Evolutionary conservation across 2,113 vertebrate species (phyloP).

Genomic region (Laticauda laticaudata): DNA sequence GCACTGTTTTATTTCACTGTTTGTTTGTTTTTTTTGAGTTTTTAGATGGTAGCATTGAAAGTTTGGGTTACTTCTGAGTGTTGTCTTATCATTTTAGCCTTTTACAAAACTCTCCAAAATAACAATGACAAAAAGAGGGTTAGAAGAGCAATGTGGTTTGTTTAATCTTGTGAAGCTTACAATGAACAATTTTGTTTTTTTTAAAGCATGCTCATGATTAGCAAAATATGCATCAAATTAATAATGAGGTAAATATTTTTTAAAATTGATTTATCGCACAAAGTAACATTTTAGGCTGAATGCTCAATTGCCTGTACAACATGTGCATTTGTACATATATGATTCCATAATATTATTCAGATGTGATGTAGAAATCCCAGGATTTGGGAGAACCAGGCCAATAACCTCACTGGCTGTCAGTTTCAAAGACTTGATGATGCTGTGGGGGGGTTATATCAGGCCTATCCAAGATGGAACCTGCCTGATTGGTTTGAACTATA

Average conservation of each 20-base stretch:
- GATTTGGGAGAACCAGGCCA: background rate
- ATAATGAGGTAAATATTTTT: background rate
- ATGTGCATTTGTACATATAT: background rate
- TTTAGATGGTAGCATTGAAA: background rate
- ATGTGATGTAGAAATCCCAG: background rate
- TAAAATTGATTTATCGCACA: background rate
- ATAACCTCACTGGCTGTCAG: background rate
- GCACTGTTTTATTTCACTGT: background rate
- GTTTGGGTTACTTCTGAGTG: background rate
- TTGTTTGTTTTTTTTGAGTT: background rate
- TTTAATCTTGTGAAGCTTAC: background rate
- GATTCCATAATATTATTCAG: background rate
- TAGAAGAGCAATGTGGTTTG: background rate
- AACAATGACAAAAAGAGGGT: background rate
- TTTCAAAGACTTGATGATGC: background rate
- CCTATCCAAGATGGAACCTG: background rate
- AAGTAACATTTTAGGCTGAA: background rate
- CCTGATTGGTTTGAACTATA: background rate
- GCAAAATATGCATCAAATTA: background rate
- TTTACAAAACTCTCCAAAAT: background rate
- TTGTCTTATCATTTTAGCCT: background rate
- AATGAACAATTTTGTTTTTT: background rate
- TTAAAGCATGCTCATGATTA: background rate
- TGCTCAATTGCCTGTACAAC: background rate
- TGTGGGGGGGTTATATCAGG: background rate